phyloP scores from a whole-genome alignment of 2,888 invertebrate genomes.

The Troglohyphantes excavatus region DNA sequence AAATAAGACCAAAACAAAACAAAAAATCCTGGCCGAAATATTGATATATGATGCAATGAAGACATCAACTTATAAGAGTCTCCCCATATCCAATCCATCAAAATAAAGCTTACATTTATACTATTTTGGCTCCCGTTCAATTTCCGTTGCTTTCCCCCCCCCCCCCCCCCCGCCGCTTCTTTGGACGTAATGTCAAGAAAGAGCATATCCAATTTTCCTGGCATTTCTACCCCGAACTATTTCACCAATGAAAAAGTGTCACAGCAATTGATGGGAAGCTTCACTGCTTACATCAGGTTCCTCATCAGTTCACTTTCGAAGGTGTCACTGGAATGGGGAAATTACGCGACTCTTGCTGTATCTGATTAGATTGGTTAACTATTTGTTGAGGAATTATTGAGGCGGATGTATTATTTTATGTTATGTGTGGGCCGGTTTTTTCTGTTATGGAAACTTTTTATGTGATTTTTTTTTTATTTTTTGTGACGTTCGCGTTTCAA shows the following conservation, averaged over 20 bases:
- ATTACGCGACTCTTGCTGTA: slow-evolving; percentile 34
- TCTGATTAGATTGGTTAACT: slow-evolving; percentile 41
- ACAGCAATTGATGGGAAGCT: slow-evolving; percentile 43
- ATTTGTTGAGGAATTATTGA: slow-evolving; percentile 40
- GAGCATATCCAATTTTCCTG: slow-evolving; percentile 63
- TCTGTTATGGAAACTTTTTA: too few relatives aligned
- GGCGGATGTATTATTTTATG: slow-evolving; percentile 3
- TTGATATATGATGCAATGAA: slow-evolving; percentile 72
- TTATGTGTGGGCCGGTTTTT: too few relatives aligned
- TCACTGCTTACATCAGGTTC: slow-evolving; percentile 44
- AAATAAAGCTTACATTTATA: slow-evolving; percentile 66
- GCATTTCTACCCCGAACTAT: slow-evolving; percentile 12
- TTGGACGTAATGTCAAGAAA: not conserved
- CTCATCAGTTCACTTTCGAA: slow-evolving; percentile 15
- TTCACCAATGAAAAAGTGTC: slow-evolving; percentile 61
- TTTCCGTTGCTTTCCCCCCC: slow-evolving; percentile 10
- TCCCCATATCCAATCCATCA: slow-evolving; percentile 66
- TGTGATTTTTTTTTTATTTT: too few relatives aligned
- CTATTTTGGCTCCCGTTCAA: slow-evolving; percentile 41
- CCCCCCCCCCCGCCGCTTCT: too few relatives aligned
- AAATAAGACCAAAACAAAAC: not conserved
- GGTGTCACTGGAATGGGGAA: slow-evolving; percentile 39
- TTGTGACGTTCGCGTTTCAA: too few relatives aligned
- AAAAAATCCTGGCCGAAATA: not conserved
- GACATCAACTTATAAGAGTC: slow-evolving; percentile 59